These are phyloP conservation scores for Thomomys bottae DNA, from an alignment of 2,113 vertebrate genomes.

Conservation along the genomic window DNA sequence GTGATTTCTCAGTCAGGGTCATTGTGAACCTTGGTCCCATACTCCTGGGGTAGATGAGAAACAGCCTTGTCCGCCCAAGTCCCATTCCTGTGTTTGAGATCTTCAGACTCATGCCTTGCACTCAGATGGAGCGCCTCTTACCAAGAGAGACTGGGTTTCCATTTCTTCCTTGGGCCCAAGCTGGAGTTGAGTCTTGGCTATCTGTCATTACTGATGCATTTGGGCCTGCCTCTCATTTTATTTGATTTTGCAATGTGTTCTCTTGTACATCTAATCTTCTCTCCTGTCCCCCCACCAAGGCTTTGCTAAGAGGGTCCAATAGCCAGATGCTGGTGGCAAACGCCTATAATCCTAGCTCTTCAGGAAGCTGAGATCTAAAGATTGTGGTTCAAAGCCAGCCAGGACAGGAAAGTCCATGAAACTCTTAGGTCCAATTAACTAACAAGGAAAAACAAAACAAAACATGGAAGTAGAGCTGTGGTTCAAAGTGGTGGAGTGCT, in stretches of 20 bases:
- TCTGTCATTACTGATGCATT: neutral
- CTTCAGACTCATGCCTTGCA: neutral
- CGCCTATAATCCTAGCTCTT: too few relatives aligned
- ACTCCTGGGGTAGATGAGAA: neutral
- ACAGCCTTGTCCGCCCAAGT: neutral
- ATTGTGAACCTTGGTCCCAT: neutral
- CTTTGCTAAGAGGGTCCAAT: neutral
- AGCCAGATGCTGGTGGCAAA: neutral
- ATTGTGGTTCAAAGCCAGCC: too few relatives aligned
- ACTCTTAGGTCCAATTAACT: too few relatives aligned
- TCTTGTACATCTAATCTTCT: neutral
- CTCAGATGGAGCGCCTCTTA: neutral
- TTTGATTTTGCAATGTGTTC: neutral
- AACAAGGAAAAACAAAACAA: too few relatives aligned
- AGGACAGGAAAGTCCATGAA: too few relatives aligned
- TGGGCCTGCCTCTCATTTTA: neutral
- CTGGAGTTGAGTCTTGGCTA: neutral
- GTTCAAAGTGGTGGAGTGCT: too few relatives aligned
- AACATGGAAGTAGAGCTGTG: too few relatives aligned
- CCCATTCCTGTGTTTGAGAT: neutral
- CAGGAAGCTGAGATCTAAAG: too few relatives aligned
- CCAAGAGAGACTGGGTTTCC: too few relatives aligned
- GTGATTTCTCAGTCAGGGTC: neutral
- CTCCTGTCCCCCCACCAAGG: neutral
- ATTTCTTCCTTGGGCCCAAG: neutral